These are phyloP conservation scores for Drosophila funebris DNA, from an alignment of 1,140 invertebrate species.

Conservation along the genomic window DNA sequence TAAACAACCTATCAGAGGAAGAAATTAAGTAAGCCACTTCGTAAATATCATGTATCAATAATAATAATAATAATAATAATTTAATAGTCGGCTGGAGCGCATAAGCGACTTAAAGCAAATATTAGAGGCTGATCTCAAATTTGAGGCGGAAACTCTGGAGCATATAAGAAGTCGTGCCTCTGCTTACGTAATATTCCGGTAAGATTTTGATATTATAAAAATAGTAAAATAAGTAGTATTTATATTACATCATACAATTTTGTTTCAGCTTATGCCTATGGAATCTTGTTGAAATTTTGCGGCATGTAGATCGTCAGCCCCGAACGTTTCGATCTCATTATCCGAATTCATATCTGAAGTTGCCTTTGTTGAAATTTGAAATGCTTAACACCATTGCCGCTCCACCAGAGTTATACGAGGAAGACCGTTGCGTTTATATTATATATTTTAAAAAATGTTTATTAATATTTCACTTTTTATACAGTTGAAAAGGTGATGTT, in stretches of 20 bases:
- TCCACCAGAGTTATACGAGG: conserved; percentile 61
- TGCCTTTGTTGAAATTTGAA: conserved; percentile 76
- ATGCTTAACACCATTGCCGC: conserved; percentile 58
- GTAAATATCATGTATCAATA: not conserved
- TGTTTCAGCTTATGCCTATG: conserved; percentile 54
- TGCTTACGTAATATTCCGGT: conserved; percentile 62
- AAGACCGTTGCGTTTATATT: conserved; percentile 54
- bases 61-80: not conserved
- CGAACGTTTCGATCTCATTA: conserved; percentile 42
- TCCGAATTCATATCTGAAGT: conserved; percentile 64
- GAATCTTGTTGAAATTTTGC: conserved; percentile 66
- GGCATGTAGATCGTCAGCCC: conserved; percentile 58
- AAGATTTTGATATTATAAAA: not conserved
- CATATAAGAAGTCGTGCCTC: conserved; percentile 61
- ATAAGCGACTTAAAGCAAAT: conserved; percentile 55
- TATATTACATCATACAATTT: not conserved
- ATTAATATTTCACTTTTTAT: not conserved
- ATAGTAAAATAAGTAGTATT: too few relatives aligned
- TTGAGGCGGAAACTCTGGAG: conserved; percentile 42
- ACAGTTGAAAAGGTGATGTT: conserved; percentile 66
- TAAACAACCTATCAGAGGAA: conserved; percentile 69
- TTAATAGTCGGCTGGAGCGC: conserved; percentile 54
- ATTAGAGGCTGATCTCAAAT: conserved; percentile 36
- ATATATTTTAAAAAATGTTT: not conserved
- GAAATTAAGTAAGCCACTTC: conserved; percentile 50